Evolutionary conservation across 2,888 invertebrate genomes (phyloP).

Genomic region (Drosophila aldrichi): DNA sequence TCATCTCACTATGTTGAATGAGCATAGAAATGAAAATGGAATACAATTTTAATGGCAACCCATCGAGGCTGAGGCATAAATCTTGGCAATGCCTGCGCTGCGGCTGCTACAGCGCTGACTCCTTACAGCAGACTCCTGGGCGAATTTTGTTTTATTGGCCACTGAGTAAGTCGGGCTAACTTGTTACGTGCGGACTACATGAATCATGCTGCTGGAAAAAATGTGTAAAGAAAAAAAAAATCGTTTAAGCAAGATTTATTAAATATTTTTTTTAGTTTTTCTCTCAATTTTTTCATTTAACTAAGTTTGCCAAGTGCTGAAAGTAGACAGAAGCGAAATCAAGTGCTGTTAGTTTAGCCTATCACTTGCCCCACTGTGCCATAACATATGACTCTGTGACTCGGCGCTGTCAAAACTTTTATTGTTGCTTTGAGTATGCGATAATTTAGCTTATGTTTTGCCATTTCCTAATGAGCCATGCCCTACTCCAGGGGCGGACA

Average conservation of each 20-base stretch:
- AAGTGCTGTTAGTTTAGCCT: not conserved
- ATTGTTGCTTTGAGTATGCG: constrained; percentile 33
- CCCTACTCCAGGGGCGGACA: constrained; percentile 8
- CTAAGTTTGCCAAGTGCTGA: too few relatives aligned
- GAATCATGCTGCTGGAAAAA: not conserved
- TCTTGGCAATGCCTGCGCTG: constrained; percentile 43
- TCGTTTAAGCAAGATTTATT: constrained; percentile 1
- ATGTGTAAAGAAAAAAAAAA: not conserved
- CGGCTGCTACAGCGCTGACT: constrained; percentile 41
- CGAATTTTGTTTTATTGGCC: constrained; percentile 51
- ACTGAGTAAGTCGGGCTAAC: constrained; percentile 27
- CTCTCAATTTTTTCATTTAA: not conserved
- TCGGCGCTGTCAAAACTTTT: constrained; percentile 28
- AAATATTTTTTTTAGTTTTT: not conserved
- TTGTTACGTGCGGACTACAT: constrained; percentile 20
- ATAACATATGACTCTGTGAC: not conserved
- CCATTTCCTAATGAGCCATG: constrained; percentile 50
- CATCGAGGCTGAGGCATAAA: constrained; percentile 49
- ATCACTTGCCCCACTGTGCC: constrained; percentile 27
- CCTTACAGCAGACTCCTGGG: constrained; percentile 37
- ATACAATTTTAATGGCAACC: constrained; percentile 57
- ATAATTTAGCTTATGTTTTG: constrained; percentile 42
- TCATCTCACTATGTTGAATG: too few relatives aligned
- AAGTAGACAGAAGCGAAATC: not conserved
- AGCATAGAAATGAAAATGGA: constrained; percentile 17